Conservation (phyloP, 2,113 vertebrate species). For the Notarius lentiginosus region DNA sequence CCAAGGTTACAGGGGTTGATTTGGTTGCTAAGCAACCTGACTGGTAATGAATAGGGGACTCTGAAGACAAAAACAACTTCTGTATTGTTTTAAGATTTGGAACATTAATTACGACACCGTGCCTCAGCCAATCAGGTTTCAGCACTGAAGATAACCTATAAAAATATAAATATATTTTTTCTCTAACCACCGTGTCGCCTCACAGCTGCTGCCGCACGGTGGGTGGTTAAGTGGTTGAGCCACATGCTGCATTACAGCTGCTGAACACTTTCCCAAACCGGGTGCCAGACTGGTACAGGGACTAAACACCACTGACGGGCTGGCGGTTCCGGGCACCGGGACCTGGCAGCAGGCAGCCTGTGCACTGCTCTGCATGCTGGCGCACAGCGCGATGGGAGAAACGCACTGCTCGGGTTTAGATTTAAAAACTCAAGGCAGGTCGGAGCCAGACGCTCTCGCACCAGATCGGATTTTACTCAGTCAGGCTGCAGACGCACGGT, state of each 20-base stretch:
- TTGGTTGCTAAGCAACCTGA: background rate
- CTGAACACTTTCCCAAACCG: background rate
- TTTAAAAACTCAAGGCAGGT: background rate
- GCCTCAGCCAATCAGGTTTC: background rate
- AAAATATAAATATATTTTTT: too few species aligned
- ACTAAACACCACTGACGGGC: background rate
- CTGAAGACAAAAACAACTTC: background rate
- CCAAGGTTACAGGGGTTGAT: too few species aligned
- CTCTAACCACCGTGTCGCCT: background rate
- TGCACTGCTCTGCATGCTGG: background rate
- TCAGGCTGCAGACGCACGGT: background rate
- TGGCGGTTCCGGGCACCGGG: background rate
- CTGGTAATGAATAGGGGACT: background rate
- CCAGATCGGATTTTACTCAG: background rate
- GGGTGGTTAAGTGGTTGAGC: background rate
- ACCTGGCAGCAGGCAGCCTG: background rate
- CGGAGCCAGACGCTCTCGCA: background rate
- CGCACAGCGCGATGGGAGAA: background rate
- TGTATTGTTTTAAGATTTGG: background rate
- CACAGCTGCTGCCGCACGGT: background rate
- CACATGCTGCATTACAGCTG: background rate
- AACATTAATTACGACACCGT: too few species aligned
- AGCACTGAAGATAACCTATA: background rate
- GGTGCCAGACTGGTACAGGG: background rate
- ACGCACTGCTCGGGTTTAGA: background rate